Evolutionary conservation across 2,113 vertebrate genomes (phyloP), one percentile per base, ranked within the genome.

Genomic region (Aix galericulata): DNA sequence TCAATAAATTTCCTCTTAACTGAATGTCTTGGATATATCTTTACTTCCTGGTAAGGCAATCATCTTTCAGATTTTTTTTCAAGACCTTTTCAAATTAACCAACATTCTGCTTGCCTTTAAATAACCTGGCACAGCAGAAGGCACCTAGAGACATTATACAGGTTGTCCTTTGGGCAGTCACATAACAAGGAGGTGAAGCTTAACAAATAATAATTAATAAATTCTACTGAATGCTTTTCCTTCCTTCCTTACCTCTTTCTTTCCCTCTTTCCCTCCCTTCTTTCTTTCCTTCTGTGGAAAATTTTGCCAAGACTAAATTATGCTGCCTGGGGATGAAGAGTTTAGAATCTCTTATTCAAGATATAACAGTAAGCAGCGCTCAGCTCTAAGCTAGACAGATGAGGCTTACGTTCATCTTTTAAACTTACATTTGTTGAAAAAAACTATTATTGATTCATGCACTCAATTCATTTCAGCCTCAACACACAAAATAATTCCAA

Each of bases 391-490:
- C 15, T 85, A 88, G 48, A 81, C 22, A 77, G 29, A 81, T 84
- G 52, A 86, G 44, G 31, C n/a, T 89, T 82, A 56, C 20, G 27
- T 86, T 89, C 53, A 55, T 62, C 68, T 89, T 84, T 95, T 86
- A 89, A 94, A 95, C 38, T 76, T 74, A 17, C 0, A 1, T 83
- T 79, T 86, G 42, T 66, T 91, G 38, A 74, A 75, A 82, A 79
- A 77, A 82, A 29, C 4, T 76, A 21, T 52, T 69, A 76, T 56
- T 79, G 67, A 84, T 94, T 72, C 27, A 60, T 40, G 31, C 20
- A 89, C 46, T 52, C 36, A 81, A 89, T 59, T 69, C 31, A 69
- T 82, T 88, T 91, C 36, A 88, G n/a, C 69, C 13, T 82, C 72
- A 74, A 7, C 21, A 40, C 6, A 72, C 31, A 89, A 69, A 89